Evolutionary conservation across 1,140 invertebrate genomes (phyloP).

Genomic region (Uloborus diversus): DNA sequence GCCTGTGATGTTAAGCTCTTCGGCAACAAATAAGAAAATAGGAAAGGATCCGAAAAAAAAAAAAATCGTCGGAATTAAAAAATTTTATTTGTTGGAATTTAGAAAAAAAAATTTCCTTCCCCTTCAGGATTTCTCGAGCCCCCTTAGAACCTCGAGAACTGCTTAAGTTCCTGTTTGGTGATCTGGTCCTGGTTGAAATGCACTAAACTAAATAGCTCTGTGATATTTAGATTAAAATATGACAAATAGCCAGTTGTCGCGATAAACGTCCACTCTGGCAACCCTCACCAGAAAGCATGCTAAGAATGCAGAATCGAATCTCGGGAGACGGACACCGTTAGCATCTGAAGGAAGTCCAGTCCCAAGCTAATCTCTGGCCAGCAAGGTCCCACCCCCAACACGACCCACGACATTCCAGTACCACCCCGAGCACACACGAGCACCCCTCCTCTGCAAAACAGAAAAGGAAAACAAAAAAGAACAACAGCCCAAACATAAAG

Average conservation of each 20-base stretch:
- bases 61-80: neutral
- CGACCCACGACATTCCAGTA: neutral
- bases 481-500: neutral
- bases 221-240: too few species aligned
- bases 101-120: too few species aligned
- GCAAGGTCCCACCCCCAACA: neutral
- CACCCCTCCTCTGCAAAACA: neutral
- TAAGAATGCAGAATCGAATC: neutral
- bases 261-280: neutral
- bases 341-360: neutral
- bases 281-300: neutral
- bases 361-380: neutral
- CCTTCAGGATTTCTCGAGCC: too few species aligned
- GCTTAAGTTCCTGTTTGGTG: too few species aligned
- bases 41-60: neutral
- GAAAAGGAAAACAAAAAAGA: neutral
- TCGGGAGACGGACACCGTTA: neutral
- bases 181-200: too few species aligned
- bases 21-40: too few species aligned
- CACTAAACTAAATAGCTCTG: too few species aligned
- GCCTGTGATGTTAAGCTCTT: too few species aligned
- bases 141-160: too few species aligned
- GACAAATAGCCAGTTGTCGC: too few species aligned
- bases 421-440: neutral
- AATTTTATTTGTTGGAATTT: too few species aligned